Evolutionary conservation across 2,888 invertebrate species (phyloP), one percentile per base, ranked within the genome.

Genomic region (Lymantria monacha): DNA sequence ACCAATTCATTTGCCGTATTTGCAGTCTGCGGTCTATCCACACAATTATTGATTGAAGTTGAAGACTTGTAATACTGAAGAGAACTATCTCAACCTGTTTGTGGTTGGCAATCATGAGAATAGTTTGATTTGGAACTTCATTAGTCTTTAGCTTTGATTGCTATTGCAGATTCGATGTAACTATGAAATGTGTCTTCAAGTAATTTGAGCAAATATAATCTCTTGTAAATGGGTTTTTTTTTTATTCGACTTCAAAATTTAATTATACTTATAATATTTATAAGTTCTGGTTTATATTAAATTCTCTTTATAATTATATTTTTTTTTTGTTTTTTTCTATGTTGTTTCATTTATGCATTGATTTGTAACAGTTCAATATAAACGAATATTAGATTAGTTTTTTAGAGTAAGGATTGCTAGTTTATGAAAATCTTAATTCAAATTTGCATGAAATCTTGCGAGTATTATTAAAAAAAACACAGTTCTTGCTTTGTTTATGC

Each of bases 1-100:
- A 76, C 74, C 76, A 71, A 79, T 81, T 79, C 74, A 76, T 80
- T 82, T 75, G 68, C 63, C 62, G 62, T 72, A 74, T 81, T 76
- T 74, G 70, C 73, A 71, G 70, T 51, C 61, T 66, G 71, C 60
- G 76, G 76, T 73, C 66, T 53, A 61, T 70, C 69, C 70, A 63
- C 59, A 61, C 75, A 72, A 75, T 75, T 76, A 76, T 76, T 81
- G 78, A 79, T 78, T 76, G 72, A 64, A 79, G 74, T 74, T 75
- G 73, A 73, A 76, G 70, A 60, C 68, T 70, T 59, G 65, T 55
- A 66, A 37, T 52, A 51, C 44, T 43, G 46, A 36, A 51, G 44
- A 46, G 59, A 60, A 38, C 52, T 44, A 53, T 48, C 53, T 53
- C 50, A 61, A 63, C 51, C 62, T 64, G 65, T 68, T 67, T 70